Evolutionary conservation across 2,888 invertebrate genomes (phyloP).

Genomic region (Drosophila mayaguana): DNA sequence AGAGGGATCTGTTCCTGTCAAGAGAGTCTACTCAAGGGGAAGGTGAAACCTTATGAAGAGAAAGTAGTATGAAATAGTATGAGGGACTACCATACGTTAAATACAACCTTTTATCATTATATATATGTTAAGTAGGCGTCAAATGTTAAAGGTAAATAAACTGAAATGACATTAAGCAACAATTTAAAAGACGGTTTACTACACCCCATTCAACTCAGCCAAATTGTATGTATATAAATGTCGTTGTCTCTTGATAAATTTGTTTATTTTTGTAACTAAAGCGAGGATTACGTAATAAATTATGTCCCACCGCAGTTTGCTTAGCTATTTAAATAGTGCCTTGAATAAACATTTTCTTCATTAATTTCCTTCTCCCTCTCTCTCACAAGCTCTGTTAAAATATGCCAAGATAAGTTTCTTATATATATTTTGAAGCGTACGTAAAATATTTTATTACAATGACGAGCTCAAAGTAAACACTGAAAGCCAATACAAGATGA

Average conservation of each 20-base stretch:
- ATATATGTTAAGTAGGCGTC: background rate
- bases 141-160: background rate
- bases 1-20: no score
- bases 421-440: background rate
- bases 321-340: background rate
- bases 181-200: background rate
- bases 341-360: background rate
- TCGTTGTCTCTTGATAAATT: background rate
- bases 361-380: background rate
- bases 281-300: background rate
- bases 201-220: background rate
- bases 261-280: constrained; percentile 3
- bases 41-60: no score
- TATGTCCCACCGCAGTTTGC: background rate
- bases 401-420: background rate
- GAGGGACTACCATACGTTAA: background rate
- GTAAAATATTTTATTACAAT: background rate
- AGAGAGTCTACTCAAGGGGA: background rate
- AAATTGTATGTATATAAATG: background rate
- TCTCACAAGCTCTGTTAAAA: background rate
- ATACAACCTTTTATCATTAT: no score
- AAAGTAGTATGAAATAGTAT: no score
- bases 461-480: no score
- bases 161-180: background rate
- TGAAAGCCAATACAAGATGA: no score